Percentiles rank a stretch among this genome's conserved stretches.
These are phyloP conservation scores for Gordius sp. DNA, from an alignment of 2,888 invertebrate genomes.

Conservation along the genomic window DNA sequence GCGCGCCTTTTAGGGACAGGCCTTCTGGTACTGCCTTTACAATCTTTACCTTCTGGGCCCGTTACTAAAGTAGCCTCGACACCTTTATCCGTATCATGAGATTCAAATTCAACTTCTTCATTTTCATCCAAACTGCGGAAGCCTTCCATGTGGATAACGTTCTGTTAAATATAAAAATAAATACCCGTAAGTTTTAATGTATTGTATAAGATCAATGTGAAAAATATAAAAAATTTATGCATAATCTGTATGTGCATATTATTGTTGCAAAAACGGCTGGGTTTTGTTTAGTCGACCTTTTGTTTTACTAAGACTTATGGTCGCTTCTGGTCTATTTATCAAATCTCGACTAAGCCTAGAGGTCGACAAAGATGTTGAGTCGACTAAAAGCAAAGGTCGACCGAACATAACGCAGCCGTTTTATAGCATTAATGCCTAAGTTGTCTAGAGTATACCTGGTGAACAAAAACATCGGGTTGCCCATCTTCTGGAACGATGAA, in stretches of 20 bases:
- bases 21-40: conserved; percentile 52
- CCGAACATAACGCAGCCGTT: no score
- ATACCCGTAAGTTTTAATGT: no score
- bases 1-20: conserved; percentile 54
- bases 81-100: conserved; percentile 54
- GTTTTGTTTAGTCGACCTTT: no score
- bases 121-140: conserved; percentile 62
- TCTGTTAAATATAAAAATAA: conserved; percentile 36
- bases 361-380: no score
- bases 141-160: conserved; percentile 63
- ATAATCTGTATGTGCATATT: not conserved
- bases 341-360: no score
- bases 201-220: no score
- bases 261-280: not conserved
- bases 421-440: no score
- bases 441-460: conserved; percentile 42
- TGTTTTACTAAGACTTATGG: no score
- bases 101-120: conserved; percentile 62
- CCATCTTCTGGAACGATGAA: conserved; percentile 69
- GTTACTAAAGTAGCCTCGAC: conserved; percentile 58
- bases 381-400: no score
- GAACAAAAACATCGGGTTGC: conserved; percentile 66
- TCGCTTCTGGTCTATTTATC: no score
- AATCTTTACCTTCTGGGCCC: conserved; percentile 48
- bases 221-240: not conserved